Percentiles rank a stretch among this genome's conserved stretches.
phyloP scores from a whole-genome alignment of 2,888 invertebrate genomes.

The Fissipunctia ypsillon region DNA sequence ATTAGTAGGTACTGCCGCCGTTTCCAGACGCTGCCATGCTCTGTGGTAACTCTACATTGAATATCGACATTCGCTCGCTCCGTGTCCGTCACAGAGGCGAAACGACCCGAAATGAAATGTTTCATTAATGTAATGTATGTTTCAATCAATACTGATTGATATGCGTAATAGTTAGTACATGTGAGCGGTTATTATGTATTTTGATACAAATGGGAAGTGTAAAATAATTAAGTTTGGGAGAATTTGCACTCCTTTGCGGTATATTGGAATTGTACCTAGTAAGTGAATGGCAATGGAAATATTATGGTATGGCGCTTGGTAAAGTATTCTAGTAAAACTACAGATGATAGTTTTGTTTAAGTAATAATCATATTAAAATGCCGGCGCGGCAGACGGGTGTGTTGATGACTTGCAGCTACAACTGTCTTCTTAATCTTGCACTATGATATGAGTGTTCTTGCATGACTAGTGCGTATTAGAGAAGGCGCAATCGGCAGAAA shows the following conservation, averaged over 20 bases:
- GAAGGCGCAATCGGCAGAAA: neutral
- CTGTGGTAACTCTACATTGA: neutral
- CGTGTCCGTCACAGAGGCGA: neutral
- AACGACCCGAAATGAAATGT: conserved; percentile 26
- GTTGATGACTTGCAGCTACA: neutral
- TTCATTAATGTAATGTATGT: conserved; percentile 21
- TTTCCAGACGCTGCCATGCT: neutral
- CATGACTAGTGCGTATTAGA: neutral
- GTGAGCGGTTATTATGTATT: neutral
- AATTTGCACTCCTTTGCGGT: neutral
- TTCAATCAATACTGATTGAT: conserved; percentile 26
- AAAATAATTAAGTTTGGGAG: neutral
- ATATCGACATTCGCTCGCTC: conserved; percentile 12
- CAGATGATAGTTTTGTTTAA: neutral
- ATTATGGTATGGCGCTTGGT: neutral
- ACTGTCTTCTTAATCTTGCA: neutral
- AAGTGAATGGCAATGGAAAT: neutral
- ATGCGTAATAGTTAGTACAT: neutral
- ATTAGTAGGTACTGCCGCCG: no score
- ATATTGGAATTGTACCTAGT: neutral
- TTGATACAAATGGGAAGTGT: neutral
- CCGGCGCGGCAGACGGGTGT: neutral
- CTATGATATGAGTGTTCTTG: neutral
- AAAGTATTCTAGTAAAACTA: neutral
- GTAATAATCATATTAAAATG: neutral